Evolutionary conservation across 2,797 vertebrate genomes (phyloP).

Genomic region (Euthynnus affinis): DNA sequence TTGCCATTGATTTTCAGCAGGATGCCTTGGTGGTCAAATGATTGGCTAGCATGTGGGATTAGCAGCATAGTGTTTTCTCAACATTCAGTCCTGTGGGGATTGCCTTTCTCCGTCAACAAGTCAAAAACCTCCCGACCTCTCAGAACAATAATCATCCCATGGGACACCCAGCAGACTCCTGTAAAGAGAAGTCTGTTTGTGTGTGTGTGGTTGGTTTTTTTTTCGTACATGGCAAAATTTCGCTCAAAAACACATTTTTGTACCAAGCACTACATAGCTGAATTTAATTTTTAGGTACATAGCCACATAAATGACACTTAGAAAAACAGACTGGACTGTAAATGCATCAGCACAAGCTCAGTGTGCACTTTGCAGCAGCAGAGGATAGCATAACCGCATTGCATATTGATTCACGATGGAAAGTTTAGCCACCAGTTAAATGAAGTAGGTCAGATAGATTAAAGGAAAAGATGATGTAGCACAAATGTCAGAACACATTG

Average conservation of each 20-base stretch:
- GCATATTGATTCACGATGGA: constrained; percentile 38
- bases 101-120: constrained; percentile 61
- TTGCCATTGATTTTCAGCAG: constrained; percentile 64
- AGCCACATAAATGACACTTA: constrained; percentile 24
- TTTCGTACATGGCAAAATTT: constrained; percentile 11
- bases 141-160: constrained; percentile 63
- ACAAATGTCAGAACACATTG: constrained; percentile 35
- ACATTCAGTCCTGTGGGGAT: constrained; percentile 48
- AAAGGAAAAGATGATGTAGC: constrained; percentile 9
- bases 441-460: constrained; percentile 16
- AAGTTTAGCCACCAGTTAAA: constrained; percentile 41
- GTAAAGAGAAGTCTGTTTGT: constrained; percentile 37
- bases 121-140: constrained; percentile 55
- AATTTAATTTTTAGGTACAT: constrained; percentile 28
- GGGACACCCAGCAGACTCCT: constrained; percentile 52
- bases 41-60: constrained; percentile 61
- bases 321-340: constrained; percentile 1
- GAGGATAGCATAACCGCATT: background rate
- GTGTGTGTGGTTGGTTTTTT: background rate
- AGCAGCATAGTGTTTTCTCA: constrained; percentile 66
- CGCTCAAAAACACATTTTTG: constrained; percentile 40
- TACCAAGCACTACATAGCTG: constrained; percentile 19
- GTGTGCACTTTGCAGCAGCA: background rate
- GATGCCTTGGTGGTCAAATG: constrained; percentile 57
- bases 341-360: constrained; percentile 14